These are phyloP conservation scores for Turritopsis dohrnii DNA, from an alignment of 30 jellyfish, hydroid and myxozoan species.

Conservation along the genomic window DNA sequence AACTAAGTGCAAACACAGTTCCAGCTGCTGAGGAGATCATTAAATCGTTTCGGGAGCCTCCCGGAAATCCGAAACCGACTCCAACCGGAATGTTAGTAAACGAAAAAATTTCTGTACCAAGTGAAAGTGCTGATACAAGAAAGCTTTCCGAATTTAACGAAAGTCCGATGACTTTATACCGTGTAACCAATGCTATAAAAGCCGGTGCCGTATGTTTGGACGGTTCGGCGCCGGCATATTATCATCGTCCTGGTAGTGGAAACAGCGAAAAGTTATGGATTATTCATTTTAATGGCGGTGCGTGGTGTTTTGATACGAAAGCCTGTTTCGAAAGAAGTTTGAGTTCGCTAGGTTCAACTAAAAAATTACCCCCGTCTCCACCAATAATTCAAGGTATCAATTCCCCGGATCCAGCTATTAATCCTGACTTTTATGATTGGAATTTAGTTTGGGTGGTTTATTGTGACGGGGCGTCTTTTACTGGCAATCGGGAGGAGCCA, in stretches of 20 bases:
- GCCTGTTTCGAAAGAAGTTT: conserved; percentile 96
- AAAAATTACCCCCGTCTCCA: conserved; percentile 85
- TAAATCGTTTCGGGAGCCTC: conserved; percentile 12
- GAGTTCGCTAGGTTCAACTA: conserved; percentile 92
- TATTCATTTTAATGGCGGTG: conserved; percentile 97
- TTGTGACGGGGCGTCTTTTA: conserved; percentile 98
- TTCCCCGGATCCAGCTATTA: conserved; percentile 80
- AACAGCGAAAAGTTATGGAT: conserved; percentile 84
- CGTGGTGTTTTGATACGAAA: conserved; percentile 96
- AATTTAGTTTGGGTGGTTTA: conserved; percentile 96
- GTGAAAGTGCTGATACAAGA: not conserved
- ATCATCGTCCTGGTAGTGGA: conserved; percentile 89
- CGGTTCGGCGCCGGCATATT: conserved; percentile 99
- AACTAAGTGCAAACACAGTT: not conserved
- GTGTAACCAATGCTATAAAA: conserved; percentile 64
- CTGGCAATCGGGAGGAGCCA: conserved; percentile 94
- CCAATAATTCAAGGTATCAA: conserved; percentile 98
- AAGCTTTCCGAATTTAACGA: conserved; percentile 6
- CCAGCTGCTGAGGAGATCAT: not conserved
- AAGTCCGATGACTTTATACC: conserved; percentile 58
- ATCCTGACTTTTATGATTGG: conserved; percentile 99
- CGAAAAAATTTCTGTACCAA: not conserved
- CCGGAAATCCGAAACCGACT: not conserved
- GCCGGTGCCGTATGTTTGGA: conserved; percentile 98
- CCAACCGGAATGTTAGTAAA: not conserved